Evolutionary conservation across 2,113 vertebrate species (phyloP), one percentile per base, ranked within the genome.

Genomic region (Scophthalmus maximus): DNA sequence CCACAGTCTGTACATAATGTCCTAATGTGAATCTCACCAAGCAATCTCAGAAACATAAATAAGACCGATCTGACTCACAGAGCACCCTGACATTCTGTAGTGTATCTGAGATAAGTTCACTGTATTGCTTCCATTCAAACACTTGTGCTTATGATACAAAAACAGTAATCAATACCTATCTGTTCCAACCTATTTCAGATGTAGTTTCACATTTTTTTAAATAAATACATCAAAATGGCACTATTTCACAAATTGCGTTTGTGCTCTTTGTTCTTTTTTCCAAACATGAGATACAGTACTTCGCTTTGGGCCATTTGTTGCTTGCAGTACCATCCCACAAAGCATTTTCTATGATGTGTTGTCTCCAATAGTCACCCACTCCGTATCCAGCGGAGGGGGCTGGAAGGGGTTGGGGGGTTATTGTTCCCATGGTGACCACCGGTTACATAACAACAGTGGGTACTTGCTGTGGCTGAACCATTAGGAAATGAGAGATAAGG

Each of bases 341-440:
- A 68, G 74, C 60, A 70, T 68, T 73, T 68, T 65, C 22, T 67
- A 36, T 53, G 68, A 76, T 66, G 81, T 68, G 69, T 59, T 77
- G 57, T 76, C 77, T 81, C 62, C 26, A 62, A 38, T 25, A 74
- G 79, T 85, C 63, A 68, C 73, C 78, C 5, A 27, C 68, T 59
- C 27, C 15, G 17, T 60, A 68, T 76, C 71, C 60, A 70, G 65
- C 1, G 0, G 34, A 18, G 55, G 17, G 53, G 20, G 53, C 12
- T 40, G 49, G 65, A 67, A 34, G 47, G 64, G 52, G 15, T 27
- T 32, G 17, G 58, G 57, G 34, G 40, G 74, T 60, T 23, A 27
- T 18, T 50, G 89, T 89, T 89, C 62, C 86, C 84, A 88, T 89
- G 83, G 87, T 78, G 78, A 92, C 83, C 70, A 75, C 62, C 26